A percentile compares a stretch with the other conserved stretches of the same genome.
Conservation (phyloP, 2,113 vertebrate species). For the Ivindomyrus marchei region DNA sequence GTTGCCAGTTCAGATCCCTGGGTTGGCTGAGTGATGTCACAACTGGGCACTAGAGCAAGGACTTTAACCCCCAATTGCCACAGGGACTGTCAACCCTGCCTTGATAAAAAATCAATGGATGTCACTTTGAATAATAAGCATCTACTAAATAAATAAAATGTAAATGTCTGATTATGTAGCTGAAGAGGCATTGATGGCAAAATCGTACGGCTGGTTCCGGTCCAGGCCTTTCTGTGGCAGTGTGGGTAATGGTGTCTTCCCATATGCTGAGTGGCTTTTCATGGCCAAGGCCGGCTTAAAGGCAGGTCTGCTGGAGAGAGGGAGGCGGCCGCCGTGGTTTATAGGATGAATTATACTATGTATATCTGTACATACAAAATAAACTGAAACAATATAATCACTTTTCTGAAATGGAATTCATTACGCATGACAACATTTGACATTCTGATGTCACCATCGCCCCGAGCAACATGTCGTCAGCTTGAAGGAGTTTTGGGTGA, state of each 20-base stretch:
- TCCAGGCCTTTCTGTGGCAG: not conserved
- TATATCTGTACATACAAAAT: not conserved
- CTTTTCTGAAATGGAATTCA: not conserved
- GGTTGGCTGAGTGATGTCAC: not conserved
- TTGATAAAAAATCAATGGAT: not conserved
- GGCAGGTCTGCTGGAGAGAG: not conserved
- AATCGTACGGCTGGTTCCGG: not conserved
- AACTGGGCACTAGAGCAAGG: not conserved
- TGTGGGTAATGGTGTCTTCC: not conserved
- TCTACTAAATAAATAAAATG: not conserved
- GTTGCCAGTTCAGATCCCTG: not conserved
- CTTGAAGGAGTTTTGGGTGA: not conserved
- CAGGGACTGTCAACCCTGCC: not conserved
- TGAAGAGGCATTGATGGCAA: not conserved
- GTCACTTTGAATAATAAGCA: not conserved
- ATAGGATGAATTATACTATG: not conserved
- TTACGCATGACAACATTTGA: not conserved
- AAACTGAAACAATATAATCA: not conserved
- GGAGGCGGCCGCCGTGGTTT: not conserved
- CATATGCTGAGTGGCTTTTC: not conserved
- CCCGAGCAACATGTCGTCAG: not conserved
- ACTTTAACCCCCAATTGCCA: not conserved
- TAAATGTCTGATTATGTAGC: not conserved
- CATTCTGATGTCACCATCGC: not conserved
- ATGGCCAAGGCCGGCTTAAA: not conserved